Evolutionary conservation across 2,797 vertebrate genomes (phyloP), one percentile per base, ranked within the genome.

Genomic region (Aulostomus chinensis): DNA sequence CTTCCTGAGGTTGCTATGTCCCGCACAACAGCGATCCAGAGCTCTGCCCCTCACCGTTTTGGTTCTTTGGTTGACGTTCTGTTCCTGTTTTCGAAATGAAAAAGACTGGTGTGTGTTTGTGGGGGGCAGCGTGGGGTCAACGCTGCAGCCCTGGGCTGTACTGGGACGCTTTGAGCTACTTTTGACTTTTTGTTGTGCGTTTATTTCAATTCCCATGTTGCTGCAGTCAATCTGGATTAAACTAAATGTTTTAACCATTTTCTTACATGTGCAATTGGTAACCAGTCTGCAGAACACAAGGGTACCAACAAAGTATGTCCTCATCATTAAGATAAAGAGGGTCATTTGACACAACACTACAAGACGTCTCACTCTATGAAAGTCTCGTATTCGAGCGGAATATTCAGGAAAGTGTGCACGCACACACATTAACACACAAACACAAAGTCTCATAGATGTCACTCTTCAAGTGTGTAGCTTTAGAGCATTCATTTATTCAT

Each of bases 241-340:
- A 36, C 1, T 60, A 2, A 67, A 48, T 22, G 4, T 58, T 4
- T 13, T 71, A 11, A 65, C 16, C 11, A 2, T 77, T 15, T 6
- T 76, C 4, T 34, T 78, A 39, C 60, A 76, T 46, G 38, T 85
- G 18, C 67, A 64, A 9, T 25, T 78, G 14, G 28, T 73, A 3
- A 61, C 48, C 5, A 53, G 39, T 55, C 37, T 58, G 17, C 73
- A 74, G 26, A 66, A 57, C 59, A 30, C 60, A 52, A 70, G 62
- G 39, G 15, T 41, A 25, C 53, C 60, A 41, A 71, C 12, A 66
- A 73, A 80, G 38, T 83, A 73, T 65, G 28, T 68, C 1, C 25
- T 85, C 16, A 54, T 86, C 46, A 51, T 86, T 24, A 81, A 58
- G 24, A 54, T 82, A 10, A 61, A 52, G 11, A 67, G 42, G 16